These are phyloP conservation scores for Mormoops blainvillei DNA, from an alignment of 2,113 vertebrate genomes.

Conservation along the genomic window DNA sequence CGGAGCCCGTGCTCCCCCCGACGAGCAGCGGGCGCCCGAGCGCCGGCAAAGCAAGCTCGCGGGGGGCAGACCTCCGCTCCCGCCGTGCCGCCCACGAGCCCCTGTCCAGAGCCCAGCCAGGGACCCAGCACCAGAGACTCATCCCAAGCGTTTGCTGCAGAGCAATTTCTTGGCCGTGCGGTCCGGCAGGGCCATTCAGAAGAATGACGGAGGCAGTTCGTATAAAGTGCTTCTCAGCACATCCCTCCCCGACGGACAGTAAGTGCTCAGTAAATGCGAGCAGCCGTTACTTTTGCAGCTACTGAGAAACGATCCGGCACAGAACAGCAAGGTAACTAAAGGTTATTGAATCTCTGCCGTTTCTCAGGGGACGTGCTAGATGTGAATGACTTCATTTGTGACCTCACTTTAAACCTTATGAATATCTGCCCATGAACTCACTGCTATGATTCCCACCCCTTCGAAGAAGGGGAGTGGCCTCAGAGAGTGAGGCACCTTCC, in stretches of 20 bases:
- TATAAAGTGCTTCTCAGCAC: neutral
- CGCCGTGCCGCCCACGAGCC: fast-evolving
- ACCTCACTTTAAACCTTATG: neutral
- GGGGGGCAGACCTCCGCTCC: neutral
- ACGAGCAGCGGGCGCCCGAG: too few species aligned
- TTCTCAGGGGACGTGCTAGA: neutral
- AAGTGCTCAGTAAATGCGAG: neutral
- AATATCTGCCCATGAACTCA: neutral
- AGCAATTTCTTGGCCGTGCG: too few species aligned
- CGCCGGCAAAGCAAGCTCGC: fast-evolving
- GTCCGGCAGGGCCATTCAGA: neutral
- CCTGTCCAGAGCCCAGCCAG: neutral
- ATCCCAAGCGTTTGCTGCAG: neutral
- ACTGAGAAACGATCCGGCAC: neutral
- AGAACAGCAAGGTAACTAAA: neutral
- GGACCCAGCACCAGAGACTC: fast-evolving
- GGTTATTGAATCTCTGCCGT: neutral
- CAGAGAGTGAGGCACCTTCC: neutral
- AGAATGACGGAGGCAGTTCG: neutral
- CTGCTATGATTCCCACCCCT: neutral
- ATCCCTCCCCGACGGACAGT: fast-evolving
- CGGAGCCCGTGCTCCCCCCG: fast-evolving
- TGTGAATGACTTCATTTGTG: neutral
- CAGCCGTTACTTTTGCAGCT: neutral
- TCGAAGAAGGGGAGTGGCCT: neutral